Percentiles rank a stretch among this genome's conserved stretches.
Evolutionary conservation across 1,140 invertebrate species (phyloP).

Genomic region (Phocides pigmalion): DNA sequence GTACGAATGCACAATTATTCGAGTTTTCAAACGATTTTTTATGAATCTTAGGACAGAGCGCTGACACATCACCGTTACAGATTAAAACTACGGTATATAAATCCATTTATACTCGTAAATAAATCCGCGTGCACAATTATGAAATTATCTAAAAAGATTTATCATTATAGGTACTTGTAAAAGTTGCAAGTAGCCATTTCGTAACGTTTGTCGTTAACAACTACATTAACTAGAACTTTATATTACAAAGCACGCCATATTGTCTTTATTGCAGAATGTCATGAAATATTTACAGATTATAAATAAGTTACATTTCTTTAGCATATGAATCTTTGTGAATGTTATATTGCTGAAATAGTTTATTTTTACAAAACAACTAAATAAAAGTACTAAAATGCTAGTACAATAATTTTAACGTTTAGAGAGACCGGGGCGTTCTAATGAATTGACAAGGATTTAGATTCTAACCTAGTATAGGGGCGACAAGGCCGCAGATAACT

Average conservation of each 20-base stretch:
- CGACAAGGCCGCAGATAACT: neutral
- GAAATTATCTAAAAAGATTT: neutral
- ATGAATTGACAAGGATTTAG: neutral
- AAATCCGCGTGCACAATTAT: neutral
- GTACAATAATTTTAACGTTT: neutral
- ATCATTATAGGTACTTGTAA: neutral
- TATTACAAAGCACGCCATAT: constrained; percentile 70
- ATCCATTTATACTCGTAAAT: no score
- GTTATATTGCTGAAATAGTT: no score
- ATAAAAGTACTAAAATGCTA: no score
- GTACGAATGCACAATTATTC: no score
- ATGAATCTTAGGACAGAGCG: no score
- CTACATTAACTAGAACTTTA: constrained; percentile 26
- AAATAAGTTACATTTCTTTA: neutral
- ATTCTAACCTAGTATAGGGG: neutral
- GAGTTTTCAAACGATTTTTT: no score
- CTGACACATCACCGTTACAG: no score
- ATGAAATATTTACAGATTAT: constrained; percentile 49
- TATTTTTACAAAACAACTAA: neutral
- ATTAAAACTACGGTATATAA: no score
- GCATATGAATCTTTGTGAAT: neutral
- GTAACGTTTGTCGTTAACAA: constrained; percentile 6
- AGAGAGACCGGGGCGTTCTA: neutral
- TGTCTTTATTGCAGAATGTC: constrained; percentile 66
- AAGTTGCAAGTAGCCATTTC: constrained; percentile 39